phyloP scores from a whole-genome alignment of 2,113 vertebrate species.

The Astur gentilis region DNA sequence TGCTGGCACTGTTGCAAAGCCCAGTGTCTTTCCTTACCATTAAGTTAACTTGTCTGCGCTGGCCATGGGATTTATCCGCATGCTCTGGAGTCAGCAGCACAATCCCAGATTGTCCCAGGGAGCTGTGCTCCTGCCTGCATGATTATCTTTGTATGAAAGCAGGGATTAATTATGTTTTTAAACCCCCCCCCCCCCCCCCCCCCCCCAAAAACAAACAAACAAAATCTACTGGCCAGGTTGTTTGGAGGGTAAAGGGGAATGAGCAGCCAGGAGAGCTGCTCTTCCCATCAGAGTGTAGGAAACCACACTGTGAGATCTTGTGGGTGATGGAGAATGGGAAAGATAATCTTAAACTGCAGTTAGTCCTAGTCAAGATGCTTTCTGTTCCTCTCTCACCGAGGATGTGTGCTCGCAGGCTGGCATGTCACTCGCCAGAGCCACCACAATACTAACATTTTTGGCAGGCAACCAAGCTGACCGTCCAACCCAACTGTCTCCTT shows the following conservation, averaged over 20 bases:
- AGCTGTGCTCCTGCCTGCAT: background rate
- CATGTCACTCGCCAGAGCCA: background rate
- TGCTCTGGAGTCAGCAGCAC: background rate
- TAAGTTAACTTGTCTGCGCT: rapidly evolving
- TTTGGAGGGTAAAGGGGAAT: background rate
- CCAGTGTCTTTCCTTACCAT: rapidly evolving
- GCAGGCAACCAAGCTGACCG: background rate
- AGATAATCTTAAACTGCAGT: rapidly evolving
- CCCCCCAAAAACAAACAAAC: background rate
- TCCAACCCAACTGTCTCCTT: background rate
- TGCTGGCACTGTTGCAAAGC: background rate
- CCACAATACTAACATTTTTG: rapidly evolving
- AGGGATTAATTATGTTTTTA: background rate
- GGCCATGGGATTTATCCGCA: rapidly evolving
- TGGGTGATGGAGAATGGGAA: background rate
- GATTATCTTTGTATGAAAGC: background rate
- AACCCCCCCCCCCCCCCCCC: too few species aligned
- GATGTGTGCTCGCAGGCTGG: background rate
- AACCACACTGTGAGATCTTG: background rate
- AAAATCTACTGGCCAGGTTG: background rate
- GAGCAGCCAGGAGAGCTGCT: background rate
- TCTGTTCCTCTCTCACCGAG: background rate
- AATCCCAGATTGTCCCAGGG: background rate
- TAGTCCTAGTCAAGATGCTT: background rate
- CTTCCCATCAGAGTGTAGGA: background rate